Conservation (phyloP, 35 echinoderm and acorn worm genomes). For the Lytechinus variegatus region DNA sequence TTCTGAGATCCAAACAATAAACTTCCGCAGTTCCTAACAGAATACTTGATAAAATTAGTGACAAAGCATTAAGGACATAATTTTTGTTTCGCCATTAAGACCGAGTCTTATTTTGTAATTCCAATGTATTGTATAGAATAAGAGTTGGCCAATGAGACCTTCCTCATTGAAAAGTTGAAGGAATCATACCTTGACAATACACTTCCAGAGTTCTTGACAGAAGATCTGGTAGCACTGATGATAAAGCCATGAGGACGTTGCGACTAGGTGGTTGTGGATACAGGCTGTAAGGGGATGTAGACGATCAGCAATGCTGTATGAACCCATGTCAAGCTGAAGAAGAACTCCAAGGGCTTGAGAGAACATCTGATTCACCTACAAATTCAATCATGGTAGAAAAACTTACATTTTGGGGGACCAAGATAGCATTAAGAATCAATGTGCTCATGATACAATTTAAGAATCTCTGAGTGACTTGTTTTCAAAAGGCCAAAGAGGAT, state of each 20-base stretch:
- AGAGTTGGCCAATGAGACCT: no score
- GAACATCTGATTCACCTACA: conserved; percentile 8
- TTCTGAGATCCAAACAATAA: not conserved
- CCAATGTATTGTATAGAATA: no score
- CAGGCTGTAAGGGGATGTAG: conserved; percentile 37
- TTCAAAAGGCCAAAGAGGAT: no score
- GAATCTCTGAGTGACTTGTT: not conserved
- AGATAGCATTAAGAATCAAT: no score
- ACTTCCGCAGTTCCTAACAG: conserved; percentile 34
- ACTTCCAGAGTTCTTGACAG: conserved; percentile 44
- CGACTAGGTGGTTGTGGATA: conserved; percentile 48
- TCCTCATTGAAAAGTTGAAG: no score
- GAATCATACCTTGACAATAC: conserved; percentile 18
- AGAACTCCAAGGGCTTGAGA: conserved; percentile 36
- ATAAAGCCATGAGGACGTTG: conserved; percentile 36
- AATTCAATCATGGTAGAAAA: not conserved
- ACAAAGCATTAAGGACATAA: not conserved
- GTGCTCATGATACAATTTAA: not conserved
- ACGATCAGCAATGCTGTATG: not conserved
- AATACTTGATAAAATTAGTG: not conserved
- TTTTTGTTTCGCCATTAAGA: no score
- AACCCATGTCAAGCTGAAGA: conserved; percentile 7
- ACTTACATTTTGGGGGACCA: no score
- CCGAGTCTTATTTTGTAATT: no score
- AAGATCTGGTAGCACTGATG: conserved; percentile 33